These are phyloP conservation scores for Chanos chanos DNA, from an alignment of 2,797 vertebrate species.

Conservation along the genomic window DNA sequence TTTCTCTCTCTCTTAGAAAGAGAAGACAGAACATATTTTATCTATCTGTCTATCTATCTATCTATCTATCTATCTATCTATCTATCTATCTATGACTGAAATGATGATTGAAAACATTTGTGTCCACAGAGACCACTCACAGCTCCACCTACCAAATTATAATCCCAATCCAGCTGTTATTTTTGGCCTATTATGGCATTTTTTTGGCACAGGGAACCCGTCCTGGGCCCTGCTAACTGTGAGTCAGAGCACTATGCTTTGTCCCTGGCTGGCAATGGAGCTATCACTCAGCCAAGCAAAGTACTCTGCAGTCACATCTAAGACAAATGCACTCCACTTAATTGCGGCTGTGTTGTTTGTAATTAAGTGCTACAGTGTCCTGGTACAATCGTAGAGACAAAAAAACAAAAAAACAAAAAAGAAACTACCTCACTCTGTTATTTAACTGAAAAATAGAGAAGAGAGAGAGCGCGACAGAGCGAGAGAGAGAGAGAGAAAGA, in stretches of 20 bases:
- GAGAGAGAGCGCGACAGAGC: neutral
- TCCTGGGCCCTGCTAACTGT: neutral
- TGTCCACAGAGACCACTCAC: too few species aligned
- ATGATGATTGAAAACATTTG: neutral
- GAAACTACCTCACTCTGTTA: conserved; percentile 7
- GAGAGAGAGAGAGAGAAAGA: conserved; percentile 6
- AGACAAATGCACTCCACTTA: conserved; percentile 43
- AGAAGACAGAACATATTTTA: too few species aligned
- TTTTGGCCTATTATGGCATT: too few species aligned
- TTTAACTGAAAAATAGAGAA: conserved; percentile 18
- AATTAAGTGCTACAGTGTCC: conserved; percentile 44
- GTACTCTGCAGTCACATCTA: conserved; percentile 15
- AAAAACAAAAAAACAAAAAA: neutral
- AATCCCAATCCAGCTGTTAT: too few species aligned
- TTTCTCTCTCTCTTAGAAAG: too few species aligned
- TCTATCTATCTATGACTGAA: too few species aligned
- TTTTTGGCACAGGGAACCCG: neutral
- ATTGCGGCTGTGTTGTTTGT: conserved; percentile 43
- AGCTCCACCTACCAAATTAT: too few species aligned
- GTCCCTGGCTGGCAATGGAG: conserved; percentile 10
- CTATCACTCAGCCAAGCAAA: conserved; percentile 23
- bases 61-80: too few species aligned
- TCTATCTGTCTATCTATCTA: too few species aligned
- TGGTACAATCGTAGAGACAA: conserved; percentile 13
- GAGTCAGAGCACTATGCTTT: neutral